phyloP scores from a whole-genome alignment of 2,797 vertebrate species.

The Esox masquinongy region DNA sequence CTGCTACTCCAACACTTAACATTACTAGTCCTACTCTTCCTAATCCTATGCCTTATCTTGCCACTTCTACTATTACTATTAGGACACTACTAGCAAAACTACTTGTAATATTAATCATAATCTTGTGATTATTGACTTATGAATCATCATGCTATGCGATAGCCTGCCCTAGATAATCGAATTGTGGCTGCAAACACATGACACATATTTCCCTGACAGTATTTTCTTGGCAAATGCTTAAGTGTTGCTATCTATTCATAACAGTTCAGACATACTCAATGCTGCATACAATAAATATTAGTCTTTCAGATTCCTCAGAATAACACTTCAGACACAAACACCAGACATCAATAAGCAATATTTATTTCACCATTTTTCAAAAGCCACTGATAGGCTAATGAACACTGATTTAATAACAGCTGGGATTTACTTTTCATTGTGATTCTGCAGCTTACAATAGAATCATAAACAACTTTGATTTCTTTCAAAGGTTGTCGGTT shows the following conservation, averaged over 20 bases:
- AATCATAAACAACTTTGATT: background rate
- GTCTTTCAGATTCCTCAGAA: conserved; percentile 75
- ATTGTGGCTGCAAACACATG: conserved; percentile 25
- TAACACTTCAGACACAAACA: conserved; percentile 73
- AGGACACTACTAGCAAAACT: too few relatives aligned
- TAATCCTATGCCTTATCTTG: too few relatives aligned
- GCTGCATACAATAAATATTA: conserved; percentile 75
- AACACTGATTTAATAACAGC: conserved; percentile 49
- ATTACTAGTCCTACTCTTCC: background rate
- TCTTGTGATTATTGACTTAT: background rate
- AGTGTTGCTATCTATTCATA: conserved; percentile 77
- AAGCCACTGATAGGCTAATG: background rate
- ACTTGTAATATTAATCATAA: too few relatives aligned
- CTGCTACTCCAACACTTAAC: background rate
- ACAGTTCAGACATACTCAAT: conserved; percentile 77
- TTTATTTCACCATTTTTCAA: conserved; percentile 46
- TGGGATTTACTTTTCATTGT: conserved; percentile 46
- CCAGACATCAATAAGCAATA: conserved; percentile 70
- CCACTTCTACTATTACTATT: too few relatives aligned
- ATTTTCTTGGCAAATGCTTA: conserved; percentile 74
- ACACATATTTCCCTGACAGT: conserved; percentile 36
- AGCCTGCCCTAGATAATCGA: background rate
- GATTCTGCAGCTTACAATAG: background rate
- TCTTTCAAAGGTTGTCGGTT: background rate
- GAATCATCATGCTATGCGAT: background rate